Percentiles rank a stretch among this genome's conserved stretches.
phyloP scores from a whole-genome alignment of 2,113 vertebrate species.

The Paralichthys olivaceus region DNA sequence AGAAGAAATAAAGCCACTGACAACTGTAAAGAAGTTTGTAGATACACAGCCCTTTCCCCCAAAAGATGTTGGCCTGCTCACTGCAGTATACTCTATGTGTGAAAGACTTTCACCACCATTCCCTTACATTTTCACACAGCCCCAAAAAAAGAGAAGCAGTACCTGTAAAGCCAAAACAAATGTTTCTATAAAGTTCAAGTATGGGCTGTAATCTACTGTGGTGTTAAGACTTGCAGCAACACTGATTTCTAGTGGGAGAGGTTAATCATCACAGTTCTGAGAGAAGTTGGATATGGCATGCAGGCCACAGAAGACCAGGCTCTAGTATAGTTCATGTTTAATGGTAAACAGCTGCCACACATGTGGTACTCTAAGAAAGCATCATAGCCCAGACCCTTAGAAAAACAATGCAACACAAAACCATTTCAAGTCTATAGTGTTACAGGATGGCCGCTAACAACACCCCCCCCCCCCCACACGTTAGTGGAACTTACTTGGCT shows the following conservation, averaged over 20 bases:
- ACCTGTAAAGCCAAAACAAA: constrained; percentile 3
- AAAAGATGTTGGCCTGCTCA: background rate
- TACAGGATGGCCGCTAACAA: constrained; percentile 1
- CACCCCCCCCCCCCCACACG: constrained; percentile 15
- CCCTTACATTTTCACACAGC: background rate
- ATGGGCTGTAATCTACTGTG: background rate
- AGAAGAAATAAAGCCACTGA: constrained; percentile 37
- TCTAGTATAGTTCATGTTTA: constrained; percentile 24
- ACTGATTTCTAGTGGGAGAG: constrained; percentile 62
- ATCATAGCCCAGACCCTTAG: constrained; percentile 12
- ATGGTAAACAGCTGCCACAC: constrained; percentile 48
- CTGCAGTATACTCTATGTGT: constrained; percentile 15
- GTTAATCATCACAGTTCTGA: constrained; percentile 44
- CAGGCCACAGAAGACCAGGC: constrained; percentile 17
- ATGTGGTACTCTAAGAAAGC: constrained; percentile 13
- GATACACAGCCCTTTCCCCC: constrained; percentile 11
- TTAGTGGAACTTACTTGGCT: constrained; percentile 40
- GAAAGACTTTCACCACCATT: background rate
- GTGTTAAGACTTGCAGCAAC: constrained; percentile 20
- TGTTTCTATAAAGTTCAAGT: constrained; percentile 5
- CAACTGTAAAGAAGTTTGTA: constrained; percentile 24
- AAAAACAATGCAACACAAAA: constrained; percentile 25
- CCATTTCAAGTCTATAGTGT: constrained; percentile 29
- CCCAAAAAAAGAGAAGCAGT: background rate
- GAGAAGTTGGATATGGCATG: constrained; percentile 7